Conservation (phyloP, 2,797 vertebrate genomes). For the Periophthalmus magnuspinnatus region DNA sequence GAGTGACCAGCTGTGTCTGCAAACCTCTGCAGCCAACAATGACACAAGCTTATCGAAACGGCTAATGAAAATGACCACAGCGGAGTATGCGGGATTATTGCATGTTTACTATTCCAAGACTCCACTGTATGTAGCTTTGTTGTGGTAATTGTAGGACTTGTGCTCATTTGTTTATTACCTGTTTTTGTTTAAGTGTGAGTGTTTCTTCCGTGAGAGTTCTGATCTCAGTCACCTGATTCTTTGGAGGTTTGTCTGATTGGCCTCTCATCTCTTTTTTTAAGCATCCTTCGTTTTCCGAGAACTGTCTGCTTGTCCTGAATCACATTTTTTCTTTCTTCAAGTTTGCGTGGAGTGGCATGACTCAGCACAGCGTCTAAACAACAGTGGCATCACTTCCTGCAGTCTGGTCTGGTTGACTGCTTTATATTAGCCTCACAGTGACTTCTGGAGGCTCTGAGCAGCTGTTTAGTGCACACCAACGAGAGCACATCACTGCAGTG, state of each 20-base stretch:
- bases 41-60: constrained; percentile 51
- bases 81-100: constrained; percentile 1
- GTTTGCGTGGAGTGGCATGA: constrained; percentile 33
- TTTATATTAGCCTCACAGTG: constrained; percentile 54
- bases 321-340: constrained; percentile 17
- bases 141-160: not conserved
- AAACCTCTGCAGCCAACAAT: constrained; percentile 40
- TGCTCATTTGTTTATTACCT: not conserved
- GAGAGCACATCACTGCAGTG: constrained; percentile 25
- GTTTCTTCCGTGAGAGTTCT: not conserved
- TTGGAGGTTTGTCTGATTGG: not conserved
- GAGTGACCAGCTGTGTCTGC: constrained; percentile 64
- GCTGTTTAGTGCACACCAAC: constrained; percentile 42
- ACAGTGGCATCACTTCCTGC: constrained; percentile 38
- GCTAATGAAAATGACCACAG: constrained; percentile 37
- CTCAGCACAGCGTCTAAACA: constrained; percentile 53
- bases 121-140: not conserved
- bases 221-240: not conserved
- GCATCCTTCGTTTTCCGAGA: not conserved
- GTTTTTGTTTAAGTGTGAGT: not conserved
- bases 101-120: not conserved
- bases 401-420: constrained; percentile 44
- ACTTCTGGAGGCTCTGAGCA: constrained; percentile 51
- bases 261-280: not conserved
- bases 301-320: not conserved